Base-by-base conservation (phyloP, 2,113 vertebrate species). In the Cephalopterus ornatus region DNA sequence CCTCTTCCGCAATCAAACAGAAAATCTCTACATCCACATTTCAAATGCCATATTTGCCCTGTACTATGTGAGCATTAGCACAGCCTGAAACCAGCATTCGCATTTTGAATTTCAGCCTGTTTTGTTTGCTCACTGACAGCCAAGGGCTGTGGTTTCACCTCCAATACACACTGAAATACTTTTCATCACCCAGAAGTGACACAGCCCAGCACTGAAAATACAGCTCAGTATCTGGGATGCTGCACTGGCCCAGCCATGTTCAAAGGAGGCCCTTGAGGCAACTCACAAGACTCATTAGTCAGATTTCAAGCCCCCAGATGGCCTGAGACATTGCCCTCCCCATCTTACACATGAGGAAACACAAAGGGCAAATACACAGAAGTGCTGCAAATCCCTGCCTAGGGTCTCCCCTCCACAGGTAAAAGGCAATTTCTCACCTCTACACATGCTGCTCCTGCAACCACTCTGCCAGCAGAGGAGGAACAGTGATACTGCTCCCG, bases 1-100 rank as follows among this genome's bases (percentile, higher is more conserved):
- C 32, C 7, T 49, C 65, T 37, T 59, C 18, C 3, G 41, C 21
- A 61, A 52, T 72, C 28, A 35, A 61, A 68, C 44, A 68, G 32
- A 71, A 89, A n/a, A 79, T 47, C 42, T 33, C 9, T 18, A n/a
- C 28, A 5, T 46, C 21, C 8, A 4, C 62, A 50, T 63, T 76
- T 59, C 58, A 72, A 28, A 33, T 75, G 52, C n/a, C 0, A 0
- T 32, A 26, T 49, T n/a, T 58, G 21, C 32, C 74, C n/a, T 52
- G 42, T 17, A 32, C 15, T 47, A 22, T 46, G 37, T 27, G 37
- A 87, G 27, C 46, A 24, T 32, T 9, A 65, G 49, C 55, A 58
- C 27, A 78, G 46, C 66, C 75, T 41, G 49, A 71, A 65, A 52
- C 4, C 5, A 85, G 41, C 6, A 3, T 20, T 56, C 37, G 49